A percentile compares a stretch with the other conserved stretches of the same genome.
Evolutionary conservation across 2,797 vertebrate genomes (phyloP).

Genomic region (Margarornis squamiger): DNA sequence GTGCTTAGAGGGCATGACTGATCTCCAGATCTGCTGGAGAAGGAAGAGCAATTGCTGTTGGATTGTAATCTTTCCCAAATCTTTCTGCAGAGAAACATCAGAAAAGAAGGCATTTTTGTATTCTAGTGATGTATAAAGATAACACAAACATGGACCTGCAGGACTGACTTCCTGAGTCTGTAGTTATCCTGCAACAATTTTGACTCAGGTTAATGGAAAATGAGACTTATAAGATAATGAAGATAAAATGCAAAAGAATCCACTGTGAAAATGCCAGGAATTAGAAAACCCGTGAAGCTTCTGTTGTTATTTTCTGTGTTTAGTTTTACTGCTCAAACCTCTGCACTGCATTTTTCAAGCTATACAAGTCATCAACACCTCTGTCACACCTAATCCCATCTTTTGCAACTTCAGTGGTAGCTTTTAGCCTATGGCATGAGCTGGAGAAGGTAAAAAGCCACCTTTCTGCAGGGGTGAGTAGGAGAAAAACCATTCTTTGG

Average conservation of each 20-base stretch:
- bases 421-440: rapidly evolving
- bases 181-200: not conserved
- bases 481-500: not conserved
- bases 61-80: not conserved
- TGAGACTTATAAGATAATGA: not conserved
- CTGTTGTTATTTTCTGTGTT: not conserved
- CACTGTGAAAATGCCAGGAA: not conserved
- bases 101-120: not conserved
- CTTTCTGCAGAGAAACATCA: not conserved
- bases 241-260: not conserved
- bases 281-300: not conserved
- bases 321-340: not conserved
- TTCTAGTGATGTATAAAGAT: not conserved
- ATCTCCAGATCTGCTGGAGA: not conserved
- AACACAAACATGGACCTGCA: not conserved
- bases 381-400: not conserved
- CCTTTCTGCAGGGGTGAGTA: not conserved
- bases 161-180: not conserved
- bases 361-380: not conserved
- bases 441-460: not conserved
- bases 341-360: not conserved
- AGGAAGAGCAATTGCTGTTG: not conserved
- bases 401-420: not conserved
- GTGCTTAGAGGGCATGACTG: not conserved
- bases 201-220: not conserved